Conservation (phyloP, 1,140 invertebrate species). For the Euglossa dilemma region DNA sequence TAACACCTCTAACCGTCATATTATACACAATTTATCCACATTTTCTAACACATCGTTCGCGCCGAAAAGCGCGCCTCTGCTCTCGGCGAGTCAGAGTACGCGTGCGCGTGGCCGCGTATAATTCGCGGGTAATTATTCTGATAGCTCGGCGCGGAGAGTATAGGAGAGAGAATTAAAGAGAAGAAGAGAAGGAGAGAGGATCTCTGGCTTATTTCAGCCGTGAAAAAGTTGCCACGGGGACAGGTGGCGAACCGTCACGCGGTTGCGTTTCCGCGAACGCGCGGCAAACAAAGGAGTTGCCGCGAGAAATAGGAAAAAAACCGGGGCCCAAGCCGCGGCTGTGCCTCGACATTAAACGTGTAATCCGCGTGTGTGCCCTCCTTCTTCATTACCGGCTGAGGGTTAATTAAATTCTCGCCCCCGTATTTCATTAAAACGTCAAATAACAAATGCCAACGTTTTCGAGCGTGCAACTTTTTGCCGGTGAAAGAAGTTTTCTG, state of each 20-base stretch:
- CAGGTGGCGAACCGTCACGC: not conserved
- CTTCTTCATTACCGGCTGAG: slow-evolving; percentile 37
- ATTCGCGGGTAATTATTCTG: not conserved
- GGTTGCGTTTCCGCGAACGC: slow-evolving; percentile 39
- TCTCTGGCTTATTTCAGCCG: not conserved
- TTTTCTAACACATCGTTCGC: no score
- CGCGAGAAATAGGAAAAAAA: slow-evolving; percentile 37
- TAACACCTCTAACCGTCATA: no score
- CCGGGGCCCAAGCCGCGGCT: no score
- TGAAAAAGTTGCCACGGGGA: slow-evolving; percentile 16
- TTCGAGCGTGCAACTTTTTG: not conserved
- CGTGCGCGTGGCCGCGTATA: no score
- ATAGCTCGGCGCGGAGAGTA: no score
- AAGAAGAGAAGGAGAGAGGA: no score
- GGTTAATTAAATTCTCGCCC: slow-evolving; percentile 61
- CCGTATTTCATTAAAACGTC: slow-evolving; percentile 53
- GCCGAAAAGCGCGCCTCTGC: no score
- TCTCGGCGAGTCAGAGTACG: no score
- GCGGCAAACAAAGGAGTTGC: slow-evolving; percentile 32
- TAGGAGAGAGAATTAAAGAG: no score
- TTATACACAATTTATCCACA: no score
- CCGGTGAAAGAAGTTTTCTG: not conserved
- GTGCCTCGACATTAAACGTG: slow-evolving; percentile 10
- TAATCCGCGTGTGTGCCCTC: not conserved
- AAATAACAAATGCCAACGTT: slow-evolving; percentile 42